A percentile compares a stretch with the other conserved stretches of the same genome.
Conservation (phyloP, 23 tunicate genomes). For the Pegea sp. region DNA sequence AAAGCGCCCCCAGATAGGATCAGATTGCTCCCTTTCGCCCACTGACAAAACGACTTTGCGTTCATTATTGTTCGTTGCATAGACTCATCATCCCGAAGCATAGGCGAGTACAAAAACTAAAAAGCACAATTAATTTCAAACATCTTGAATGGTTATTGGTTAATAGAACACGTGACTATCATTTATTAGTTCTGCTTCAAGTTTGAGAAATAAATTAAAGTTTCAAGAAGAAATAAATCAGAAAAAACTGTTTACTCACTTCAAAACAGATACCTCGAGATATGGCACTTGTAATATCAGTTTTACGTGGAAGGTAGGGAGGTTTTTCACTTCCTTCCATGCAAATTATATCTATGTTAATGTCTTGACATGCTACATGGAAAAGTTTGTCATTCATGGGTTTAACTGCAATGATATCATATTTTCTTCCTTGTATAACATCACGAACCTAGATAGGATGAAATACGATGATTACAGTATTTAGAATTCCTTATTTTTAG, state of each 20-base stretch:
- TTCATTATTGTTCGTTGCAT: constrained; percentile 17
- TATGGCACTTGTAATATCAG: constrained; percentile 15
- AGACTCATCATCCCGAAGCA: constrained; percentile 25
- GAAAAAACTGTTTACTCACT: no score
- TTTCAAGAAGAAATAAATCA: no score
- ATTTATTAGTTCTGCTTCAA: no score
- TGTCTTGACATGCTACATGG: constrained; percentile 34
- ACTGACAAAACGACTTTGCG: constrained; percentile 13
- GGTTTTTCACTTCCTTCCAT: constrained; percentile 23
- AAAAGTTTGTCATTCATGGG: constrained; percentile 49
- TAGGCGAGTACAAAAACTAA: constrained; percentile 42
- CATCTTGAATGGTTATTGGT: no score
- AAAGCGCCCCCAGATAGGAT: constrained; percentile 32
- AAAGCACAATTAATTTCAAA: no score
- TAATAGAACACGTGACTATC: no score
- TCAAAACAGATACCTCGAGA: constrained; percentile 52
- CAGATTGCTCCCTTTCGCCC: constrained; percentile 19
- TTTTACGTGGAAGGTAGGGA: constrained; percentile 8
- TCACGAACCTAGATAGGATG: constrained; percentile 34
- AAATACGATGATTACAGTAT: no score
- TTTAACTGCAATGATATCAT: constrained; percentile 47
- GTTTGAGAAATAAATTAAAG: no score
- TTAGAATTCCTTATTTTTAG: no score
- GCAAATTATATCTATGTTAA: constrained; percentile 38
- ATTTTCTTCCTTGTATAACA: constrained; percentile 6